phyloP scores from a whole-genome alignment of 2,113 vertebrate species.

The Lepus americanus region DNA sequence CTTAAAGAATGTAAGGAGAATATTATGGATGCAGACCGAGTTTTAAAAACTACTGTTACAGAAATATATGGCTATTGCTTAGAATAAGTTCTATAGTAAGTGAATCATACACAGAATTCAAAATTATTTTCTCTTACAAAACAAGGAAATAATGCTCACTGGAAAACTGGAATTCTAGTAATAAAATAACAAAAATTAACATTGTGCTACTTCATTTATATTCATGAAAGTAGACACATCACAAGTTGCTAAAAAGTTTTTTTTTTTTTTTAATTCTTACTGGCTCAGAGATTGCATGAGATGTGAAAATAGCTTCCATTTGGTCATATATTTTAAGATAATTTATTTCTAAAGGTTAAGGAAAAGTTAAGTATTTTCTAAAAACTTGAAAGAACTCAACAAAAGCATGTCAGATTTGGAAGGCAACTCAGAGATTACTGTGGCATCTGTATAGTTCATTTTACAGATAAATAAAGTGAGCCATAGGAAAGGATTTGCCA shows the following conservation, averaged over 20 bases:
- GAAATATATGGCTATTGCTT: slow-evolving; percentile 21
- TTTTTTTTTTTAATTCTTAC: background rate
- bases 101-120: slow-evolving; percentile 25
- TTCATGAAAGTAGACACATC: slow-evolving; percentile 21
- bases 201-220: slow-evolving; percentile 15
- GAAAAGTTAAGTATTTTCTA: slow-evolving; percentile 36
- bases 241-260: background rate
- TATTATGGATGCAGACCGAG: slow-evolving; percentile 2
- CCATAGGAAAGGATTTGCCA: background rate
- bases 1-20: slow-evolving; percentile 10
- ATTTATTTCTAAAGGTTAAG: slow-evolving; percentile 49
- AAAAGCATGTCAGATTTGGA: background rate
- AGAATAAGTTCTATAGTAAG: background rate
- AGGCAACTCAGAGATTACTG: background rate
- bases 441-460: background rate
- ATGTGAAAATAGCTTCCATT: slow-evolving; percentile 7
- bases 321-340: slow-evolving; percentile 38
- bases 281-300: background rate
- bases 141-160: slow-evolving; percentile 33
- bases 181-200: slow-evolving; percentile 11
- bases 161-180: slow-evolving; percentile 22
- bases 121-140: background rate
- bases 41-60: slow-evolving; percentile 40
- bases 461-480: background rate
- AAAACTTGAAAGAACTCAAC: slow-evolving; percentile 25